These are phyloP conservation scores for Gymnorhina tibicen DNA, from an alignment of 2,113 vertebrate species.

Conservation along the genomic window DNA sequence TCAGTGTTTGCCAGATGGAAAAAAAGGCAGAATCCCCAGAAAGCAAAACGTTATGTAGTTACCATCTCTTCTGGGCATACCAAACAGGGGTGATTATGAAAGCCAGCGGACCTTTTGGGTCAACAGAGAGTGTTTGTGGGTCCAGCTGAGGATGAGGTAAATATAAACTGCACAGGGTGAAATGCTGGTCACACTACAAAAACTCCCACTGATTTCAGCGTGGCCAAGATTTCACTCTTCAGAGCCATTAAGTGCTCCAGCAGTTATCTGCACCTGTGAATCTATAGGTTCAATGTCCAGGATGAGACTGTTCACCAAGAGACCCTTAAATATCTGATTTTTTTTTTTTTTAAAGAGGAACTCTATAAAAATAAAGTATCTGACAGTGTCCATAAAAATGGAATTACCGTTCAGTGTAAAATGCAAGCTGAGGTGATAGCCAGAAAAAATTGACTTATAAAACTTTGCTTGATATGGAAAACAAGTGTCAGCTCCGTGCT, in stretches of 20 bases:
- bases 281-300: neutral
- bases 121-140: neutral
- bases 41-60: neutral
- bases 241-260: neutral
- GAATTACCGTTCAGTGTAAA: slow-evolving; percentile 15
- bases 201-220: neutral
- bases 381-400: slow-evolving; percentile 15
- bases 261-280: neutral
- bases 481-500: neutral
- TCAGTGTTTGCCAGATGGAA: neutral
- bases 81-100: neutral
- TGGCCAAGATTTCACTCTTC: neutral
- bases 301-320: neutral
- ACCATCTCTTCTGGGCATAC: neutral
- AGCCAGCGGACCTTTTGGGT: neutral
- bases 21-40: neutral
- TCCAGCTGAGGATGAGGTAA: neutral
- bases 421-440: neutral
- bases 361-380: neutral
- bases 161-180: neutral
- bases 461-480: neutral
- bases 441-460: slow-evolving; percentile 7
- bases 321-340: neutral
- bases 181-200: neutral
- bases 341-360: neutral